phyloP scores from a whole-genome alignment of 2,888 invertebrate genomes.

The Eupithecia dodoneata region DNA sequence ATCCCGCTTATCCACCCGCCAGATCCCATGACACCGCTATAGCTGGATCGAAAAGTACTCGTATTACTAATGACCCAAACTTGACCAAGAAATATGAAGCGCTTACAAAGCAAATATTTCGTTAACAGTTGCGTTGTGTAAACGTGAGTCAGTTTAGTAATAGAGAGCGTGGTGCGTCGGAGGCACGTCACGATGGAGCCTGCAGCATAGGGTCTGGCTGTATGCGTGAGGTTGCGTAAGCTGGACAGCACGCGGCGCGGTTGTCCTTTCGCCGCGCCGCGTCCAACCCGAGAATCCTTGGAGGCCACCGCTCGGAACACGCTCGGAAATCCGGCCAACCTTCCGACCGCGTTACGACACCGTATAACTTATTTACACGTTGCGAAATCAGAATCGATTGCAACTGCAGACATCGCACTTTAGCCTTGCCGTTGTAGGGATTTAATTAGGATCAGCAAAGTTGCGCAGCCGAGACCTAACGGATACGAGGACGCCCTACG shows the following conservation, averaged over 20 bases:
- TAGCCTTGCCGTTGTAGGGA: conserved; percentile 82
- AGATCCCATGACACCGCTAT: background rate
- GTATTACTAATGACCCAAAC: conserved; percentile 51
- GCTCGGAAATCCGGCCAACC: conserved; percentile 85
- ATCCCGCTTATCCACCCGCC: conserved; percentile 69
- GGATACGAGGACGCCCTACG: conserved; percentile 82
- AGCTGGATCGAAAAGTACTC: background rate
- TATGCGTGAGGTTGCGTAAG: conserved; percentile 67
- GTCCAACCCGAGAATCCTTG: conserved; percentile 80
- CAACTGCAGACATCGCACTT: conserved; percentile 82
- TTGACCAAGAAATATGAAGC: conserved; percentile 69
- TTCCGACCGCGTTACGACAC: conserved; percentile 83
- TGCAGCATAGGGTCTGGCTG: conserved; percentile 46
- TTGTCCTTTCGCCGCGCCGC: conserved; percentile 70
- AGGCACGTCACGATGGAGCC: conserved; percentile 61
- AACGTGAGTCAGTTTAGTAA: conserved; percentile 76
- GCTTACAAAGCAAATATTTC: conserved; percentile 70
- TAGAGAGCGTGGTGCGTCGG: conserved; percentile 56
- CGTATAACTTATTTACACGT: conserved; percentile 82
- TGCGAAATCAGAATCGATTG: conserved; percentile 84
- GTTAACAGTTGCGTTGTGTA: conserved; percentile 75
- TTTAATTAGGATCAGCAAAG: conserved; percentile 80
- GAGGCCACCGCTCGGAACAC: conserved; percentile 81
- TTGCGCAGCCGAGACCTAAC: conserved; percentile 80
- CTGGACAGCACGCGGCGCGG: conserved; percentile 48